These are phyloP conservation scores for Symphodus melops DNA, from an alignment of 2,113 vertebrate genomes.

Conservation along the genomic window DNA sequence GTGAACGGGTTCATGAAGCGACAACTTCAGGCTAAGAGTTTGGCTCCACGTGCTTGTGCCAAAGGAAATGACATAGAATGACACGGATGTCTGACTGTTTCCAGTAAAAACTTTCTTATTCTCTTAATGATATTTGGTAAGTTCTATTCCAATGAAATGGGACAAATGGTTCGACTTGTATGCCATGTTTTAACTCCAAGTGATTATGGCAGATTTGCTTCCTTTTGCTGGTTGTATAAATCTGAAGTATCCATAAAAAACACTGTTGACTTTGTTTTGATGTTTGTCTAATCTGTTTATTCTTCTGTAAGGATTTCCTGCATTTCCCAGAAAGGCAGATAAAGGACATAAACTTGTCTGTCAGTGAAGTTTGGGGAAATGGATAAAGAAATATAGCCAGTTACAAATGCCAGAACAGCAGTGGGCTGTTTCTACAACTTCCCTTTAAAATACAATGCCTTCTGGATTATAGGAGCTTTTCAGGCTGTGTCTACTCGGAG, in stretches of 20 bases:
- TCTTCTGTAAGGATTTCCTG: conserved; percentile 2
- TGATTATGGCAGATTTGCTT: not conserved
- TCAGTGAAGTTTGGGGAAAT: not conserved
- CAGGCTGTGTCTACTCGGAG: not conserved
- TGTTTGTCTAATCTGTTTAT: not conserved
- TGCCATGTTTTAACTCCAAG: not conserved
- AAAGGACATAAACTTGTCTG: not conserved
- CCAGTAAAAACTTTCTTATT: conserved; percentile 37
- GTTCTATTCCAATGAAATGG: conserved; percentile 12
- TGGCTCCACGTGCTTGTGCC: conserved; percentile 26
- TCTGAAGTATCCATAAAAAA: not conserved
- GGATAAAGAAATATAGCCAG: not conserved
- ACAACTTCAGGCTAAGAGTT: conserved; percentile 39
- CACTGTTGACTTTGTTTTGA: conserved; percentile 5
- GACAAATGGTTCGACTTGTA: conserved; percentile 14
- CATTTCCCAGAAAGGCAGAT: not conserved
- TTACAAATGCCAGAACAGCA: not conserved
- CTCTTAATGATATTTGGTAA: conserved; percentile 1
- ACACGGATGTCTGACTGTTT: conserved; percentile 46
- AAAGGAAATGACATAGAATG: conserved; percentile 56
- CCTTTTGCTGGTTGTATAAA: not conserved
- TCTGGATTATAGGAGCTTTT: not conserved
- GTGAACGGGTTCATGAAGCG: conserved; percentile 67
- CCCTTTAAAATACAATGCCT: not conserved
- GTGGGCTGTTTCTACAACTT: not conserved